phyloP scores from a whole-genome alignment of 1,140 invertebrate genomes.

The Melipona quadrifasciata region DNA sequence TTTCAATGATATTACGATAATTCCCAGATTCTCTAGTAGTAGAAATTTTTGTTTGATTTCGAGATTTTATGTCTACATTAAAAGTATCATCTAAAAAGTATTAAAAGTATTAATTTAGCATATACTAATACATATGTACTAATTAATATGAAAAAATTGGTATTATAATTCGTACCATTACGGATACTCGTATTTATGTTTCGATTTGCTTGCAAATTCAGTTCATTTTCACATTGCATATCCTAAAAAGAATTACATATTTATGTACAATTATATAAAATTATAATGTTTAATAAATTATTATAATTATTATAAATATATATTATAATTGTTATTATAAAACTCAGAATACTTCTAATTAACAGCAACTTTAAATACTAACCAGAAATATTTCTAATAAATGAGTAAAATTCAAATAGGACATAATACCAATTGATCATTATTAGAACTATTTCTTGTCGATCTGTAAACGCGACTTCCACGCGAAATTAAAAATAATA shows the following conservation, averaged over 20 bases:
- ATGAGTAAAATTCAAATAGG: slow-evolving; percentile 15
- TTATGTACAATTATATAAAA: neutral
- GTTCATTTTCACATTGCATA: slow-evolving; percentile 30
- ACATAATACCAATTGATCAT: slow-evolving; percentile 29
- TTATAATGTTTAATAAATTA: neutral
- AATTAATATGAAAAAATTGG: neutral
- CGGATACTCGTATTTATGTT: neutral
- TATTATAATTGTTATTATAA: neutral
- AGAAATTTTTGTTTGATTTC: slow-evolving; percentile 38
- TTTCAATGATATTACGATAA: slow-evolving; percentile 29
- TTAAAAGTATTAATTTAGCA: neutral
- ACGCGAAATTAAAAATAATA: neutral
- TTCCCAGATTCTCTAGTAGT: slow-evolving; percentile 14
- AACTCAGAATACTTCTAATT: neutral
- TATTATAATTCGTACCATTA: slow-evolving; percentile 30
- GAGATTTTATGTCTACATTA: slow-evolving; percentile 34
- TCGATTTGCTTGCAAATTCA: neutral
- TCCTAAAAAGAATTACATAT: slow-evolving; percentile 40
- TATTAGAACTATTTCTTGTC: neutral
- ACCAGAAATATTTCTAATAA: slow-evolving; percentile 51
- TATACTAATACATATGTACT: neutral
- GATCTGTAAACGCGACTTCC: neutral
- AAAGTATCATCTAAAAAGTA: slow-evolving; percentile 26
- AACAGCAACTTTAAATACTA: slow-evolving; percentile 32
- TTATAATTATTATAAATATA: neutral